A percentile compares a stretch with the other conserved stretches of the same genome.
phyloP scores from a whole-genome alignment of 1,140 invertebrate species.

The Cyrtorhinus lividipennis region DNA sequence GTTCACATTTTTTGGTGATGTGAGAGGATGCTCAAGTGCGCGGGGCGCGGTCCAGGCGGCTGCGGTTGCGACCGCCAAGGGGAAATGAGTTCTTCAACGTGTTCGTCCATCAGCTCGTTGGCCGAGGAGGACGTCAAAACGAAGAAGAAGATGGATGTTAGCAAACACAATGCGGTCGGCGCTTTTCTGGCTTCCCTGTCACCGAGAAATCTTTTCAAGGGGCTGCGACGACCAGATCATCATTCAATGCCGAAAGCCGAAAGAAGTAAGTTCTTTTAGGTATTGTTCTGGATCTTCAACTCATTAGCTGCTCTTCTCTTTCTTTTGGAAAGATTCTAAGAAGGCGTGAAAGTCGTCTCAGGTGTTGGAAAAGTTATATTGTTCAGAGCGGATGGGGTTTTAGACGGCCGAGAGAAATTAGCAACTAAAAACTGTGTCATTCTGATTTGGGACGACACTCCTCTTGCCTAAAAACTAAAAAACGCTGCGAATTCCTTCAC shows the following conservation, averaged over 20 bases:
- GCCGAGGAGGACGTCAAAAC: constrained; percentile 23
- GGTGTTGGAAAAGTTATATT: too few species aligned
- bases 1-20: too few species aligned
- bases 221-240: constrained; percentile 20
- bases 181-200: constrained; percentile 34
- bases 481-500: too few species aligned
- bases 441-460: too few species aligned
- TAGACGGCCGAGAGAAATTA: too few species aligned
- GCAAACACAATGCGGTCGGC: constrained; percentile 23
- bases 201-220: constrained; percentile 25
- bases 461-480: too few species aligned
- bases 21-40: constrained; percentile 25
- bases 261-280: constrained; percentile 41
- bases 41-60: constrained; percentile 31
- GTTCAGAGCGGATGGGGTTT: too few species aligned
- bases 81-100: constrained; percentile 37
- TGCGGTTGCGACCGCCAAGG: constrained; percentile 33
- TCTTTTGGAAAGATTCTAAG: too few species aligned
- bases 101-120: constrained; percentile 35
- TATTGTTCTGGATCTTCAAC: too few species aligned
- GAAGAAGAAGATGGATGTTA: constrained; percentile 25
- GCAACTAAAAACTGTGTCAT: too few species aligned
- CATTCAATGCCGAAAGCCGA: constrained; percentile 52
- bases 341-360: too few species aligned
- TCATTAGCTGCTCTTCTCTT: too few species aligned